Conservation (phyloP, 2,888 invertebrate species). For the Dasypogon diadema region DNA sequence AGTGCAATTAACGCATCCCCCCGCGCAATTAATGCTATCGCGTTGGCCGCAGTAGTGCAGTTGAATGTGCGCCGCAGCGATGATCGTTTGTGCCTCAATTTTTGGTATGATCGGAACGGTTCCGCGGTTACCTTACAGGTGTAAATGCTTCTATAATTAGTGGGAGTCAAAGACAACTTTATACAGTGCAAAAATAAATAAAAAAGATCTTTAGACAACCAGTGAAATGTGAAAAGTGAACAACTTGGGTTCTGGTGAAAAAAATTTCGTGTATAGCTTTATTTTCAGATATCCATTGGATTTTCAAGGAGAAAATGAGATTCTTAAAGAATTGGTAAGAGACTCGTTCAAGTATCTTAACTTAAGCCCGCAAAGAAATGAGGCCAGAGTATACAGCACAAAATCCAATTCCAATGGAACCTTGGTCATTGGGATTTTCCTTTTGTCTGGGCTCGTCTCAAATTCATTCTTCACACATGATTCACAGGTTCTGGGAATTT, state of each 20-base stretch:
- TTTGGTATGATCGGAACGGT: constrained; percentile 12
- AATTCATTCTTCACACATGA: constrained; percentile 34
- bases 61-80: constrained; percentile 3
- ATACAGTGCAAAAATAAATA: background rate
- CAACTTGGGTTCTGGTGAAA: no score
- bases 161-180: constrained; percentile 5
- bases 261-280: background rate
- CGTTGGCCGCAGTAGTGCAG: background rate
- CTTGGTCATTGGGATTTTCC: constrained; percentile 17
- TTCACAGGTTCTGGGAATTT: constrained; percentile 46
- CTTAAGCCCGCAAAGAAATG: no score
- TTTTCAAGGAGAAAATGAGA: constrained; percentile 30
- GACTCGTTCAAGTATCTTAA: background rate
- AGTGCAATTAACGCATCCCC: constrained; percentile 2
- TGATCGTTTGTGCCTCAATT: constrained; percentile 8
- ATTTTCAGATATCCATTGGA: constrained; percentile 1
- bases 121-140: constrained; percentile 1
- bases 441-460: background rate
- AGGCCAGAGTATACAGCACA: no score
- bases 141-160: background rate
- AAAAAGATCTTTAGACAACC: background rate
- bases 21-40: background rate
- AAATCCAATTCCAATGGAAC: no score
- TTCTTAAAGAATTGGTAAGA: constrained; percentile 32
- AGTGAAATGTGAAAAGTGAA: constrained; percentile 19